Evolutionary conservation across 2,888 invertebrate genomes (phyloP).

Genomic region (Pinctada fucata): DNA sequence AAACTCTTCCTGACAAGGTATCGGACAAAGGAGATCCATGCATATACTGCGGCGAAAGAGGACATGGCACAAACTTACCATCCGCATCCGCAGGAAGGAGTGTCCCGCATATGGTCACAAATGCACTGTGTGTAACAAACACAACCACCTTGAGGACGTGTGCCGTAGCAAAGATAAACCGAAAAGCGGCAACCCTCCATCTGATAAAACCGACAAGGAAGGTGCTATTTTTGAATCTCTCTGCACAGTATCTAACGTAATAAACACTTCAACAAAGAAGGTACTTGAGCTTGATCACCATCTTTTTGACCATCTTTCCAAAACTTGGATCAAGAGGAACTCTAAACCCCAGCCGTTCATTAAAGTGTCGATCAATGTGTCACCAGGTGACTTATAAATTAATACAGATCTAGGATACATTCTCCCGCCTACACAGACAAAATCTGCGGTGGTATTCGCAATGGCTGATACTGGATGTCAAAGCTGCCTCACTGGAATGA

Average conservation of each 20-base stretch:
- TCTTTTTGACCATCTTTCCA: slow-evolving; percentile 40
- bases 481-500: slow-evolving; percentile 54
- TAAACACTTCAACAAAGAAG: not conserved
- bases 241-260: slow-evolving; percentile 27
- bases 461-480: slow-evolving; percentile 56
- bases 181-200: not conserved
- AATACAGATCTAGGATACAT: slow-evolving; percentile 38
- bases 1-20: not conserved
- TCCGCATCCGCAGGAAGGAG: slow-evolving; percentile 26
- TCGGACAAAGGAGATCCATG: slow-evolving; percentile 35
- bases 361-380: slow-evolving; percentile 20
- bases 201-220: not conserved
- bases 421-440: slow-evolving; percentile 7
- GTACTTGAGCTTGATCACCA: slow-evolving; percentile 49
- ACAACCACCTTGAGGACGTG: slow-evolving; percentile 38
- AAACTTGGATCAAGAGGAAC: slow-evolving; percentile 38
- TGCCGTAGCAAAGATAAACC: slow-evolving; percentile 28
- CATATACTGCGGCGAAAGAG: slow-evolving; percentile 44
- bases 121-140: slow-evolving; percentile 35
- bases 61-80: slow-evolving; percentile 39
- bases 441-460: slow-evolving; percentile 25
- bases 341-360: slow-evolving; percentile 51
- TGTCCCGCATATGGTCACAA: slow-evolving; percentile 45
- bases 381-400: slow-evolving; percentile 37
- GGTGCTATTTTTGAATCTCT: slow-evolving; percentile 41